Base-by-base conservation (phyloP, 2,113 vertebrate genomes). In the Vanacampus margaritifer region DNA sequence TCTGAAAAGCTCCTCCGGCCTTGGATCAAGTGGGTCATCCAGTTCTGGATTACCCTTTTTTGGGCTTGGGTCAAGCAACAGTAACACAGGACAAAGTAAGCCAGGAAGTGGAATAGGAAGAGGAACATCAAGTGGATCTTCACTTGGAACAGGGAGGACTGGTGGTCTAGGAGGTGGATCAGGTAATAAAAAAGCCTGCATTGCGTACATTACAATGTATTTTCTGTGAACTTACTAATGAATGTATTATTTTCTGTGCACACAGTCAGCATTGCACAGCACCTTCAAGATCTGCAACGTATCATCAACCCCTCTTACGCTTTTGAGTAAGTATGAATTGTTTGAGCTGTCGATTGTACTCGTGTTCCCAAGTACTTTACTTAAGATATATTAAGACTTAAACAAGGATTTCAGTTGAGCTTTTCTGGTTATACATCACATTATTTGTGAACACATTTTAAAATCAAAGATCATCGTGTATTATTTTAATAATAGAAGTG, bases 231-330 rank as follows among this genome's bases (percentile, higher is more conserved):
- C 43, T 12, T 60, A 68, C 26, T 26, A 14, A 24, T 63, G 9
- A 12, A 14, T 69, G 6, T 74, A 28, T 21, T 73, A 26, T 19
- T 75, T 69, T 73, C 0, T 86, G 21, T 85, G 71, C 71, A 19
- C 71, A 71, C 82, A 90, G 88, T 43, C 28, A 71, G 2, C 0
- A 28, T 89, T 0, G 32, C 21, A 61, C 81, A 89, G 28, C 89
- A 89, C 65, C 35, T 92, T 39, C 61, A 56, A 64, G 81, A 86
- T 2, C 80, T 92, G 70, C 78, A 86, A 11, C 87, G 71, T 1
- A 48, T 84, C 65, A 75, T 84, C 74, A 75, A 85, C 66, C 79
- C 84, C 0, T 1, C 73, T 17, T 43, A 28, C 1, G 46, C 54
- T 80, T 70, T 24, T 24, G 58, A 78, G 80, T 91, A 66, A 90